Evolutionary conservation across 2,113 vertebrate genomes (phyloP).

Genomic region (Recurvirostra avosetta): DNA sequence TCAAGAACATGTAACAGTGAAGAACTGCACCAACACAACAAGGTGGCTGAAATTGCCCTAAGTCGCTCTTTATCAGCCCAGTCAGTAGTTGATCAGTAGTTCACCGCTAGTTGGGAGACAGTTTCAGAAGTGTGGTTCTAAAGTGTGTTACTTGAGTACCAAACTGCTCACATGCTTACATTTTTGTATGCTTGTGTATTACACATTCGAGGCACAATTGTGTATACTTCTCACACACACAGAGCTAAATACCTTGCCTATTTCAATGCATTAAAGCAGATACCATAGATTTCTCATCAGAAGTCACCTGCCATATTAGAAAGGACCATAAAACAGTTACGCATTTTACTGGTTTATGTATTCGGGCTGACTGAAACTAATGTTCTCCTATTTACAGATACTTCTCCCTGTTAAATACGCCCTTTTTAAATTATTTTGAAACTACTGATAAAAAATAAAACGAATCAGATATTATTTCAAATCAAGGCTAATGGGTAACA

Average conservation of each 20-base stretch:
- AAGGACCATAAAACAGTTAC: neutral
- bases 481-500: neutral
- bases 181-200: neutral
- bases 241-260: neutral
- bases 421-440: neutral
- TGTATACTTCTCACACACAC: neutral
- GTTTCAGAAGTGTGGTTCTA: neutral
- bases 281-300: neutral
- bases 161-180: neutral
- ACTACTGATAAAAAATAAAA: neutral
- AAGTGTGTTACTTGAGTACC: neutral
- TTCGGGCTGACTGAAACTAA: neutral
- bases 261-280: neutral
- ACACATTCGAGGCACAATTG: neutral
- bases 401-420: neutral
- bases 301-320: neutral
- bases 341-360: neutral
- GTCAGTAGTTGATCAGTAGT: neutral
- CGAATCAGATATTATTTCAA: neutral
- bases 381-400: neutral
- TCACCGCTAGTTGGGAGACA: neutral
- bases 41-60: neutral
- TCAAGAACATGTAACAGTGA: neutral
- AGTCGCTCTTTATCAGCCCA: neutral
- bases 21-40: neutral